phyloP scores from a whole-genome alignment of 2,797 vertebrate species.

The Crax fasciolata region DNA sequence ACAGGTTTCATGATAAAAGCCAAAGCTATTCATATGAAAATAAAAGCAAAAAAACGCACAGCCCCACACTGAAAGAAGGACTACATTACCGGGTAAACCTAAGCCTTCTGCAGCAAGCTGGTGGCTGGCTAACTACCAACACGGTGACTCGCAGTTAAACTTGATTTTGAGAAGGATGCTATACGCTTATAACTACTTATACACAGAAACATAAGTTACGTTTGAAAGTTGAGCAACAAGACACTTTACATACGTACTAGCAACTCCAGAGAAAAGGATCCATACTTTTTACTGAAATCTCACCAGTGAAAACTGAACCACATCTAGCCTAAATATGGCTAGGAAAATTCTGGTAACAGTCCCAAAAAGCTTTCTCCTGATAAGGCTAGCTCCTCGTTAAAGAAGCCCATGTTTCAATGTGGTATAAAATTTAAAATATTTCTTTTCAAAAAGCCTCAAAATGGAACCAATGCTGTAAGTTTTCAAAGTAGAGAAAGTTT shows the following conservation, averaged over 20 bases:
- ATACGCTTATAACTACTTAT: neutral
- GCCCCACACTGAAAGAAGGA: neutral
- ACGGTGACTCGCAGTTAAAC: neutral
- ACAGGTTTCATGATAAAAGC: neutral
- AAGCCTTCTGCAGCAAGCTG: neutral
- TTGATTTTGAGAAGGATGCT: neutral
- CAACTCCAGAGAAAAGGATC: neutral
- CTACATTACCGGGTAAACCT: neutral
- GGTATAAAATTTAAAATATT: neutral
- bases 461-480: neutral
- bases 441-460: neutral
- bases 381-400: neutral
- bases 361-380: neutral
- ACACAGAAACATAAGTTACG: neutral
- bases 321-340: neutral
- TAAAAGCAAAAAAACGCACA: neutral
- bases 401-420: neutral
- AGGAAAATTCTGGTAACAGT: neutral
- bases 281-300: neutral
- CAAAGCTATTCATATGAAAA: neutral
- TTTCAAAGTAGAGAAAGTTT: neutral
- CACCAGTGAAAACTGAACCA: neutral
- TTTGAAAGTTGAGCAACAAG: neutral
- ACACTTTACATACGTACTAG: neutral
- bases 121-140: neutral